These are phyloP conservation scores for Tringa solitaria DNA, from an alignment of 2,113 vertebrate genomes.

Conservation along the genomic window DNA sequence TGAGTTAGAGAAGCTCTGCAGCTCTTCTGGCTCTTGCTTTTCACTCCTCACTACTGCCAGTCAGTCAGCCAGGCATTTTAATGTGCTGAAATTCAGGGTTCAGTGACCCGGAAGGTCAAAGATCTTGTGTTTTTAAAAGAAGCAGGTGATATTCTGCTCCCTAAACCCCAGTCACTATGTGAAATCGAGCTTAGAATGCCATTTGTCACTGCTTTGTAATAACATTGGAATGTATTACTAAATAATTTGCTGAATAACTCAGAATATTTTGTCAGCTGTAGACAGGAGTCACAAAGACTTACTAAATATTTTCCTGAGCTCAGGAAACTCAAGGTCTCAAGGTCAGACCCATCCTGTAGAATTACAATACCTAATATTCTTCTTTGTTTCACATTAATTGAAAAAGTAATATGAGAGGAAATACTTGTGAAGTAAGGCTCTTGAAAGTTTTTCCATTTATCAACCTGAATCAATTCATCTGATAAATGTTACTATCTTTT, in stretches of 20 bases:
- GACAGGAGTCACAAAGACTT: background rate
- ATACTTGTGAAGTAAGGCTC: background rate
- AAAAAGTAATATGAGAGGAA: background rate
- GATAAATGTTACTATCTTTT: background rate
- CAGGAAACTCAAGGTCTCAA: background rate
- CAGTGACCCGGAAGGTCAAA: background rate
- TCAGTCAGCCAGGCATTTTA: background rate
- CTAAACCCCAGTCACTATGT: background rate
- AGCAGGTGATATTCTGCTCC: background rate
- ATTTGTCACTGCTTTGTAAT: background rate
- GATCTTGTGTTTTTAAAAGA: background rate
- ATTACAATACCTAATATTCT: background rate
- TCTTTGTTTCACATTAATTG: background rate
- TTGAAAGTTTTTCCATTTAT: background rate
- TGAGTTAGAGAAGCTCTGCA: background rate
- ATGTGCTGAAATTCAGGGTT: background rate
- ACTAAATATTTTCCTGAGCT: background rate
- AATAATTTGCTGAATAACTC: background rate
- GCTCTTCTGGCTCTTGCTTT: background rate
- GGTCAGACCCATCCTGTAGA: background rate
- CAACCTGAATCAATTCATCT: background rate
- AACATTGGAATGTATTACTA: background rate
- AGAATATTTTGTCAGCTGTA: conserved; percentile 23
- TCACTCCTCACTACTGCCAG: background rate
- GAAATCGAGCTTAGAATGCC: background rate